These are phyloP conservation scores for Thomomys bottae DNA, from an alignment of 2,113 vertebrate genomes.

Conservation along the genomic window DNA sequence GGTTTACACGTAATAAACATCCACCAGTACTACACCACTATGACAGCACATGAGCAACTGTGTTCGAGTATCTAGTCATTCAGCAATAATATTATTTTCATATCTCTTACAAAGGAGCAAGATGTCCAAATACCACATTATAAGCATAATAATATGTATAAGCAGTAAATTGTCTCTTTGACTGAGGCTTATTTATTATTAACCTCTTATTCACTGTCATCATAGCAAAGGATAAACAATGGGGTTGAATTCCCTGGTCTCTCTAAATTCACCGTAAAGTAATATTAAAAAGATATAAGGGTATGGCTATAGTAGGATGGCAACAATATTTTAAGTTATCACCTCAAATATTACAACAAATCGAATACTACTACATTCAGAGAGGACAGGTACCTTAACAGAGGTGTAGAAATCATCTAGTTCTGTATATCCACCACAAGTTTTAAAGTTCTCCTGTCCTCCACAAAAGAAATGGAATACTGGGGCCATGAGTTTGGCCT, in stretches of 20 bases:
- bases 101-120: not conserved
- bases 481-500: no score
- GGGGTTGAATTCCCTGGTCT: not conserved
- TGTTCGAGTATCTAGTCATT: not conserved
- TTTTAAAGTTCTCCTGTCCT: not conserved
- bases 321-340: not conserved
- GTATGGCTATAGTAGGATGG: not conserved
- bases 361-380: not conserved
- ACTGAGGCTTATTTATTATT: not conserved
- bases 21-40: no score
- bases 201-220: not conserved
- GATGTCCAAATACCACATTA: not conserved
- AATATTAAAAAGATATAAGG: not conserved
- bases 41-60: not conserved
- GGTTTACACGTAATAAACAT: no score
- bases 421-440: not conserved
- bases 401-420: not conserved
- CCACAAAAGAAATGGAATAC: not conserved
- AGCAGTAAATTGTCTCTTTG: not conserved
- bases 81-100: not conserved
- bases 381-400: not conserved
- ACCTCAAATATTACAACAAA: conserved; percentile 21
- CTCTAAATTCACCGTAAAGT: conserved; percentile 16
- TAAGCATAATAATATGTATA: not conserved
- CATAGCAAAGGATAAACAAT: not conserved